Conservation (phyloP, 2,888 invertebrate species). For the Sphaerophoria rueppellii region DNA sequence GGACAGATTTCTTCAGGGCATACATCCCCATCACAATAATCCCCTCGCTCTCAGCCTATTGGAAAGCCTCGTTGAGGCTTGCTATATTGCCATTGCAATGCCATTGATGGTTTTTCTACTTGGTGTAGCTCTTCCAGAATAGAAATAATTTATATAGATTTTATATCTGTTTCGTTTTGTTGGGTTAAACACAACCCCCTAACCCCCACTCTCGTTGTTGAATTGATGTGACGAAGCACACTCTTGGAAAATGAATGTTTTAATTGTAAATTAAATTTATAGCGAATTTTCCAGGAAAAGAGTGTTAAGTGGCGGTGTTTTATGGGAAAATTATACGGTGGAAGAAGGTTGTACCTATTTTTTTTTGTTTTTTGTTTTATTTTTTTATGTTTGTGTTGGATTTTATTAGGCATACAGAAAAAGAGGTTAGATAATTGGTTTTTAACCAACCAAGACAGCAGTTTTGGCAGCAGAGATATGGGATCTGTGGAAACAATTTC, state of each 20-base stretch:
- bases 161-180: constrained; percentile 17
- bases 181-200: background rate
- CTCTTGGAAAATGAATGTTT: constrained; percentile 43
- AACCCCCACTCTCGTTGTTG: background rate
- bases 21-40: background rate
- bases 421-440: constrained; percentile 27
- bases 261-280: constrained; percentile 68
- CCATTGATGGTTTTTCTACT: background rate
- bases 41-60: background rate
- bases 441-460: background rate
- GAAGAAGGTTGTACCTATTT: background rate
- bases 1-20: constrained; percentile 33
- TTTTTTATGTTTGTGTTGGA: background rate
- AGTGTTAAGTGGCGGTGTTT: constrained; percentile 38
- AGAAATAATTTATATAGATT: constrained; percentile 21
- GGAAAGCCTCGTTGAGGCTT: background rate
- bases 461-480: constrained; percentile 6
- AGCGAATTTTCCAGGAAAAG: constrained; percentile 12
- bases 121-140: background rate
- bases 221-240: background rate
- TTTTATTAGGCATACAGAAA: background rate
- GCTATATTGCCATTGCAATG: background rate
- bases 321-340: constrained; percentile 37
- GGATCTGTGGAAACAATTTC: background rate
- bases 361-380: background rate